phyloP scores from a whole-genome alignment of 1,140 invertebrate genomes.

The Drosophila hydei region DNA sequence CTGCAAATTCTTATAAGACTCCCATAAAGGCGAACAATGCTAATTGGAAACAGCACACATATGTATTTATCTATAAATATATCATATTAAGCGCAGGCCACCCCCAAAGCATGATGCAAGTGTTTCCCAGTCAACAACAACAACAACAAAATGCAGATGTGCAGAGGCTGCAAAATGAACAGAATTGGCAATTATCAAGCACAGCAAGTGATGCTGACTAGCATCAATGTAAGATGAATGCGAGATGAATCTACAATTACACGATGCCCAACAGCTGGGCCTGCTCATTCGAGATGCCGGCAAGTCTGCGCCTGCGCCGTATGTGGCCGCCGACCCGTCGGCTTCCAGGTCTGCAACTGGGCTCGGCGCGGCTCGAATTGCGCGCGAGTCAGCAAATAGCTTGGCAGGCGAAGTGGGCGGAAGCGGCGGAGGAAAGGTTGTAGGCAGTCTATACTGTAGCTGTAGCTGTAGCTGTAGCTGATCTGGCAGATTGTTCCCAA shows the following conservation, averaged over 20 bases:
- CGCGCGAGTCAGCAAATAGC: conserved; percentile 70
- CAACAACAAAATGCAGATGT: neutral
- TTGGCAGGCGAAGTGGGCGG: conserved; percentile 1
- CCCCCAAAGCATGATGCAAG: conserved; percentile 20
- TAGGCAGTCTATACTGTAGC: neutral
- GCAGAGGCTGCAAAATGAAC: conserved; percentile 19
- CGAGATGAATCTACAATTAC: conserved; percentile 68
- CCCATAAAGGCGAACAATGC: neutral
- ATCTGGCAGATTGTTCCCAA: conserved; percentile 42
- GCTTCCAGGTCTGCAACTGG: conserved; percentile 29
- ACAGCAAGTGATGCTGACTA: conserved; percentile 45
- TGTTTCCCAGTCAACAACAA: conserved; percentile 12
- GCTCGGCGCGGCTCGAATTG: conserved; percentile 34
- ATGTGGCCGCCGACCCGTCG: conserved; percentile 48
- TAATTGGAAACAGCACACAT: neutral
- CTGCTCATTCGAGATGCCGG: conserved; percentile 34
- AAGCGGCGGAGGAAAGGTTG: neutral
- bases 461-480: conserved; percentile 7
- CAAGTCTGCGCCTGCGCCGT: conserved; percentile 46
- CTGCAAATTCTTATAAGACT: neutral
- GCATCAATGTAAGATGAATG: conserved; percentile 30
- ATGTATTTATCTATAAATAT: neutral
- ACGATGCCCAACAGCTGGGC: conserved; percentile 50
- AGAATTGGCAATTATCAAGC: conserved; percentile 53
- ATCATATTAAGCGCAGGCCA: conserved; percentile 16